Conservation (phyloP, 1,140 invertebrate genomes). For the Zaprionus gabonicus region DNA sequence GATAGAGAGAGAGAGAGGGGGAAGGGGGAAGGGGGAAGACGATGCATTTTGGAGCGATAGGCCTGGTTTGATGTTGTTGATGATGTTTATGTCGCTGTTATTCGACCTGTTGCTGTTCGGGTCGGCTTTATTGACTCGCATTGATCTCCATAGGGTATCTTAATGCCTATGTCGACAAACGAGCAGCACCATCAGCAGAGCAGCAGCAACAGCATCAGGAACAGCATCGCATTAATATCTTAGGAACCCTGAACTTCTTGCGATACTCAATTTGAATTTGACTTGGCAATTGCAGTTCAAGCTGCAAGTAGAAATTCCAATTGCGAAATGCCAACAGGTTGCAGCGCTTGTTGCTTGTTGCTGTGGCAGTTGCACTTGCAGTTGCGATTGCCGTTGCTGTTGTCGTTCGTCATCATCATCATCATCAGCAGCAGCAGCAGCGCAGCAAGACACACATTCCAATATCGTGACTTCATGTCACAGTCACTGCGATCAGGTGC, state of each 20-base stretch:
- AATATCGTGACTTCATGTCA: conserved; percentile 78
- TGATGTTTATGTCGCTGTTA: conserved; percentile 16
- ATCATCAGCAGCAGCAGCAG: conserved; percentile 50
- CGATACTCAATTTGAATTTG: conserved; percentile 7
- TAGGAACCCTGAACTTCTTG: conserved; percentile 3
- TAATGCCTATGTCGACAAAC: conserved; percentile 49
- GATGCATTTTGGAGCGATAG: conserved; percentile 32
- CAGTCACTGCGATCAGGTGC: conserved; percentile 28
- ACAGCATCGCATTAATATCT: conserved; percentile 40
- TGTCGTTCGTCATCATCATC: conserved; percentile 51
- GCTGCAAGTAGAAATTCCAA: conserved; percentile 6
- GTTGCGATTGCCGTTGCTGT: conserved; percentile 43
- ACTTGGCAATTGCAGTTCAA: conserved; percentile 1
- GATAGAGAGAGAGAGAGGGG: background rate
- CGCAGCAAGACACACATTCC: conserved; percentile 70
- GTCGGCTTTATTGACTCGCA: conserved; percentile 40
- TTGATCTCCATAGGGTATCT: conserved; percentile 39
- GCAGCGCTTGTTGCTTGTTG: background rate
- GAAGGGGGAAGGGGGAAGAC: background rate
- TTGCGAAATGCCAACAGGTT: conserved; percentile 3
- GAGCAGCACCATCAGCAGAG: conserved; percentile 7
- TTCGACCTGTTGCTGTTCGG: conserved; percentile 24
- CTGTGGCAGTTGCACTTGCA: conserved; percentile 31
- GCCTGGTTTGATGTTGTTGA: conserved; percentile 1
- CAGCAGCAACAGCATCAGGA: background rate